Evolutionary conservation across 2,797 vertebrate genomes (phyloP).

Genomic region (Hypotaenidia philippensis): DNA sequence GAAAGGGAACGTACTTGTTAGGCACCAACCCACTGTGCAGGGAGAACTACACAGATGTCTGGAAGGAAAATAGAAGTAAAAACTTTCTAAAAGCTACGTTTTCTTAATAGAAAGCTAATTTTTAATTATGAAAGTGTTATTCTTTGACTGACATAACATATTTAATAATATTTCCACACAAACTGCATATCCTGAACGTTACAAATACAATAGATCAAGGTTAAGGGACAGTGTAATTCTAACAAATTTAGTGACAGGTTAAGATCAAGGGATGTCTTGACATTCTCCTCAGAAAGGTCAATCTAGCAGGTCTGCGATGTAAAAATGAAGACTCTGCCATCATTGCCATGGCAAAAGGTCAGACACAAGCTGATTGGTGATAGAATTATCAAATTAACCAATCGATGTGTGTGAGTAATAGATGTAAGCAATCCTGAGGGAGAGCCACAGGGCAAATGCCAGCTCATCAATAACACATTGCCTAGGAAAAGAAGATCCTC

Average conservation of each 20-base stretch:
- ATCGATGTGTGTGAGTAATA: conserved; percentile 91
- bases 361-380: conserved; percentile 97
- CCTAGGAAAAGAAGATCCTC: conserved; percentile 78
- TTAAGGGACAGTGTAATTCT: conserved; percentile 88
- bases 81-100: not conserved
- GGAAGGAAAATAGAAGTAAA: not conserved
- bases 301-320: conserved; percentile 89
- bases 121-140: not conserved
- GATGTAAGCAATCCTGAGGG: conserved; percentile 87
- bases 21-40: not conserved
- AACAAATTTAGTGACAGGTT: conserved; percentile 92
- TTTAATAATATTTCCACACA: conserved; percentile 49
- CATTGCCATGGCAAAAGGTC: conserved; percentile 97
- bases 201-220: conserved; percentile 83
- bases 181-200: conserved; percentile 43
- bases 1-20: not conserved
- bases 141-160: not conserved
- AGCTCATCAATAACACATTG: conserved; percentile 90
- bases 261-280: conserved; percentile 92
- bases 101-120: not conserved
- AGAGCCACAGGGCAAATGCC: conserved; percentile 91
- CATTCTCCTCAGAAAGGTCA: conserved; percentile 97
- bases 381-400: conserved; percentile 98
- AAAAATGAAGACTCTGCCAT: conserved; percentile 93
- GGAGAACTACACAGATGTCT: not conserved